Evolutionary conservation across 2,797 vertebrate genomes (phyloP), one percentile per base, ranked within the genome.

Genomic region (Anabacerthia variegaticeps): DNA sequence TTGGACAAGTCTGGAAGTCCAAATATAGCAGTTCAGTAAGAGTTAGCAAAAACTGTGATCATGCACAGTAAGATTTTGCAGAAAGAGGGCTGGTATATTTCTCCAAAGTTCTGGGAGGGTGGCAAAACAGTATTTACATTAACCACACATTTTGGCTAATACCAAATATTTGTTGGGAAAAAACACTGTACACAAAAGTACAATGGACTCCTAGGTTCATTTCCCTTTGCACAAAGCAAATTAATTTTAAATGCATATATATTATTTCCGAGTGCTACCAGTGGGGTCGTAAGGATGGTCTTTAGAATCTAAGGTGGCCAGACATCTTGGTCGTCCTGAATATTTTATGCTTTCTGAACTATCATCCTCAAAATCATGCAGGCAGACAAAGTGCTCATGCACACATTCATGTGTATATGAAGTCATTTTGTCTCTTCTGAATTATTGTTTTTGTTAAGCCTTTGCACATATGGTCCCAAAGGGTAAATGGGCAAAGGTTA

Each of bases 381-480:
- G 48, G 36, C 43, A 92, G 88, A 8, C 62, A 41, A 85, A 92
- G 41, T 18, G n/a, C 49, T 89, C 34, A 54, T 43, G 44, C 52
- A 85, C 85, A 92, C 51, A 37, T 44, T 66, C 93, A 52, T 55
- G 58, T 12, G 15, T 52, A 84, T 51, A 93, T 59, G 92, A 43
- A 92, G 63, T 67, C 66, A 71, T 94, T 95, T 94, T 93, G 85
- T 93, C 83, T 81, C 72, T 86, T 82, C 69, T 94, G 74, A 96
- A 79, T 93, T 96, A 94, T 86, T 96, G 94, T 85, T 95, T 92
- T 97, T 83, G 77, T 88, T 85, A 91, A 93, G 87, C 46, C 78
- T 84, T 91, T 89, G 95, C 92, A 97, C 95, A 96, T 95, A 92
- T 93, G 90, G 93, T 95, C 96, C 83, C 92, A 79, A 76, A n/a